Evolutionary conservation across 2,797 vertebrate species (phyloP).

Genomic region (Phalanger gymnotis): DNA sequence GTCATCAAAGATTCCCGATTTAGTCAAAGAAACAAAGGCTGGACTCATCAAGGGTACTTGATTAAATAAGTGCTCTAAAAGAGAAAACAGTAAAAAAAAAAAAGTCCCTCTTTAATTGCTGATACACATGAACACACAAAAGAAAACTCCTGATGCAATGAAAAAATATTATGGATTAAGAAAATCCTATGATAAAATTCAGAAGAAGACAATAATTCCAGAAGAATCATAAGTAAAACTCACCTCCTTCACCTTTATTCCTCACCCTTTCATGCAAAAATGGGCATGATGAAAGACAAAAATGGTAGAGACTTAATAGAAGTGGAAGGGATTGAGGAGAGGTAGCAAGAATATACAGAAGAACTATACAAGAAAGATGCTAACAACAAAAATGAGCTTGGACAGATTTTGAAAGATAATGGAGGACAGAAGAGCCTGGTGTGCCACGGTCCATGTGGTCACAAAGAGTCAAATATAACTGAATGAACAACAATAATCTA

Average conservation of each 20-base stretch:
- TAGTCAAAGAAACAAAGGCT: no score
- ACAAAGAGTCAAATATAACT: no score
- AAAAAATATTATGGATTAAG: not conserved
- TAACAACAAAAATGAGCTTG: not conserved
- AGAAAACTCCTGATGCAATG: not conserved
- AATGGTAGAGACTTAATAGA: not conserved
- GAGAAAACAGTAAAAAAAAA: no score
- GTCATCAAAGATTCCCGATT: no score
- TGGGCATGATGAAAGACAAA: not conserved
- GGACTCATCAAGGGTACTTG: no score
- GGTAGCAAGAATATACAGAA: not conserved
- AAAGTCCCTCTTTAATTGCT: no score
- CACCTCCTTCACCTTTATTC: not conserved
- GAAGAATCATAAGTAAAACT: not conserved
- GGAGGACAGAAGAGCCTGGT: no score
- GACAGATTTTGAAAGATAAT: no score
- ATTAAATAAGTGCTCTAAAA: no score
- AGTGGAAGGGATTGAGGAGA: not conserved
- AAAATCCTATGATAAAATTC: not conserved
- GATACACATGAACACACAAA: no score
- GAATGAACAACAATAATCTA: no score
- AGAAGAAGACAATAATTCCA: not conserved
- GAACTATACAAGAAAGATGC: not conserved
- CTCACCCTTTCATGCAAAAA: not conserved
- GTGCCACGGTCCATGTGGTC: no score